phyloP scores from a whole-genome alignment of 2,113 vertebrate species.

The Otocyon megalotis region DNA sequence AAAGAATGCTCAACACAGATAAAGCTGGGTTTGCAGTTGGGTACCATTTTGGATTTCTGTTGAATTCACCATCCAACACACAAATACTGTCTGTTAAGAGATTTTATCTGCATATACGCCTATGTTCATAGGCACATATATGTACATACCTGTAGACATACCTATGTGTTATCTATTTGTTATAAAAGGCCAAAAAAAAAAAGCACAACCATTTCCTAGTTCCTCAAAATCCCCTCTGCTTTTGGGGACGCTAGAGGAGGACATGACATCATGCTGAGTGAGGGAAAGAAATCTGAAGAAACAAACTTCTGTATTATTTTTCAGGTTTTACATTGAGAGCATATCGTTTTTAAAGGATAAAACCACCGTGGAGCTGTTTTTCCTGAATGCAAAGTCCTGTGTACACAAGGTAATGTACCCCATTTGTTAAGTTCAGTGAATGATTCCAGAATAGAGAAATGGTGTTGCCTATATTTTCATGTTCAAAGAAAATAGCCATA shows the following conservation, averaged over 20 bases:
- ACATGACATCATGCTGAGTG: slow-evolving; percentile 59
- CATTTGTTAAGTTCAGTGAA: rapidly evolving
- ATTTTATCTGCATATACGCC: background rate
- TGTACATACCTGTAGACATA: rapidly evolving
- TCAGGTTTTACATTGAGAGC: slow-evolving; percentile 98
- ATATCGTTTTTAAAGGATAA: slow-evolving; percentile 96
- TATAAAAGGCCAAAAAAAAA: slow-evolving; percentile 65
- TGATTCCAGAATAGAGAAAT: background rate
- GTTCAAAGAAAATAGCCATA: background rate
- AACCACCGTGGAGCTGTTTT: slow-evolving; percentile 97
- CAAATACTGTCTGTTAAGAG: background rate
- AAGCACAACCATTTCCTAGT: slow-evolving; percentile 40
- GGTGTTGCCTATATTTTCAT: background rate
- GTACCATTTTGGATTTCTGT: background rate
- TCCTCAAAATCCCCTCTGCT: slow-evolving; percentile 62
- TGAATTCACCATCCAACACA: background rate
- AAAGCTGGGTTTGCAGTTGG: background rate
- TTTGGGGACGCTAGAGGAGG: slow-evolving; percentile 48
- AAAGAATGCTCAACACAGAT: background rate
- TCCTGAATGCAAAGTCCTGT: slow-evolving; percentile 96
- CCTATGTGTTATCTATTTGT: background rate
- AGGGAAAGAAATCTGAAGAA: slow-evolving; percentile 58
- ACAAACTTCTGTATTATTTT: slow-evolving; percentile 35
- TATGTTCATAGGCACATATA: rapidly evolving
- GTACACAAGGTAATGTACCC: slow-evolving; percentile 93